A percentile compares a stretch with the other conserved stretches of the same genome.
Evolutionary conservation across 2,113 vertebrate species (phyloP).

Genomic region (Neofelis nebulosa): DNA sequence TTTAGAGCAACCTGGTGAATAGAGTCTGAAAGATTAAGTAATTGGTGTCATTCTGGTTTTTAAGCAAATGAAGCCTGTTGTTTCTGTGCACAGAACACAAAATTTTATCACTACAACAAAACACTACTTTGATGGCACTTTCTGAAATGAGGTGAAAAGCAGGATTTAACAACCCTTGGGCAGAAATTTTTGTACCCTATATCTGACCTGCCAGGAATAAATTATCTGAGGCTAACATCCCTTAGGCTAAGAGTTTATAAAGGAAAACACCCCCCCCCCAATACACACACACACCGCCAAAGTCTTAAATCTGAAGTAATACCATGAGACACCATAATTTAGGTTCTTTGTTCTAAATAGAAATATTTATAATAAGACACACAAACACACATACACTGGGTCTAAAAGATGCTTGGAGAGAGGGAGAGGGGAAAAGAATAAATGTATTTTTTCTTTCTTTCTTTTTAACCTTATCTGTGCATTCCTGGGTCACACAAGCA

Average conservation of each 20-base stretch:
- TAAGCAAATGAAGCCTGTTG: slow-evolving; percentile 60
- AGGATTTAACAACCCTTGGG: slow-evolving; percentile 44
- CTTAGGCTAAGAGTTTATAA: slow-evolving; percentile 69
- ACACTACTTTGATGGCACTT: slow-evolving; percentile 12
- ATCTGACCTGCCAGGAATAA: slow-evolving; percentile 69
- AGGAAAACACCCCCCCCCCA: background rate
- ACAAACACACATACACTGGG: background rate
- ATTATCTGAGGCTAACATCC: slow-evolving; percentile 60
- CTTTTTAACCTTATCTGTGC: slow-evolving; percentile 85
- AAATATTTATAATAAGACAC: slow-evolving; percentile 10
- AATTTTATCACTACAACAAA: slow-evolving; percentile 32
- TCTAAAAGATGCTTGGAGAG: slow-evolving; percentile 47
- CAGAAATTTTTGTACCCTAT: slow-evolving; percentile 65
- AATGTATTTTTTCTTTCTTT: slow-evolving; percentile 70
- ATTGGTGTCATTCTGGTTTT: slow-evolving; percentile 51
- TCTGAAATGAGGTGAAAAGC: slow-evolving; percentile 43
- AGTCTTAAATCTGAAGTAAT: slow-evolving; percentile 64
- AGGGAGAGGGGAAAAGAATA: slow-evolving; percentile 19
- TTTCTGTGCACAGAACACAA: slow-evolving; percentile 34
- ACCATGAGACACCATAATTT: slow-evolving; percentile 36
- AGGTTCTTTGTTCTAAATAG: slow-evolving; percentile 25
- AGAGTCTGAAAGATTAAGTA: slow-evolving; percentile 69
- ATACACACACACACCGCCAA: background rate
- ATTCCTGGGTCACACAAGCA: slow-evolving; percentile 84
- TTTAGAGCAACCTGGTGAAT: slow-evolving; percentile 52